phyloP scores from a whole-genome alignment of 2,113 vertebrate genomes.

The Bufo gargarizans region DNA sequence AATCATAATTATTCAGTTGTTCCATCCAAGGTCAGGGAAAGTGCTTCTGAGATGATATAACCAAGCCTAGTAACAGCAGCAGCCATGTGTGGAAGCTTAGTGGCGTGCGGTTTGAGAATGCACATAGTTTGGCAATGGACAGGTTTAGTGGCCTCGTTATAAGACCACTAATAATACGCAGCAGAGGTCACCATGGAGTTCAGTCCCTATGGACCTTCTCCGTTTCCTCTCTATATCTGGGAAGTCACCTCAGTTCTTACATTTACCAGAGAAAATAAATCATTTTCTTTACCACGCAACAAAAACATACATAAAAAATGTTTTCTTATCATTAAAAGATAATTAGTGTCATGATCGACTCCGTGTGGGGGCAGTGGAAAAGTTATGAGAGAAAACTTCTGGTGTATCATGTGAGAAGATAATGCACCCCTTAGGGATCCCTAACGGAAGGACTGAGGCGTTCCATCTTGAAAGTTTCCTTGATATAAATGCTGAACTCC shows the following conservation, averaged over 20 bases:
- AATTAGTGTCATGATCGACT: neutral
- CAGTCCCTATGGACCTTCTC: conserved; percentile 9
- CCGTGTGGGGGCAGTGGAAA: neutral
- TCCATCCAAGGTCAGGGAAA: neutral
- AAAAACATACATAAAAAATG: conserved; percentile 17
- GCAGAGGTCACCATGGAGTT: neutral
- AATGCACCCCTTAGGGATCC: neutral
- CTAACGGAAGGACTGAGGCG: neutral
- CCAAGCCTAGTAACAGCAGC: neutral
- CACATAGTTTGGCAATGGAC: conserved; percentile 30
- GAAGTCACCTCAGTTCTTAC: conserved; percentile 30
- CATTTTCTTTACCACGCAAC: conserved; percentile 18
- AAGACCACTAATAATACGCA: conserved; percentile 29
- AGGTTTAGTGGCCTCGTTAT: neutral
- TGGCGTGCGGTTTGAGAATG: conserved; percentile 13
- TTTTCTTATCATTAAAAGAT: conserved; percentile 8
- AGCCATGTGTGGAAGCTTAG: neutral
- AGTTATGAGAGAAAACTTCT: neutral
- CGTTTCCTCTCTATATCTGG: conserved; percentile 27
- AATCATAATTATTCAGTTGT: neutral
- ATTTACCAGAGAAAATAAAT: conserved; percentile 1
- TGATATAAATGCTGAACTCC: neutral
- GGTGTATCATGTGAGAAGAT: neutral
- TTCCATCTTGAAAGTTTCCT: neutral
- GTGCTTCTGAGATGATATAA: neutral